Percentiles rank a stretch among this genome's conserved stretches.
Conservation (phyloP, 1,140 invertebrate genomes). For the Hermetia illucens region DNA sequence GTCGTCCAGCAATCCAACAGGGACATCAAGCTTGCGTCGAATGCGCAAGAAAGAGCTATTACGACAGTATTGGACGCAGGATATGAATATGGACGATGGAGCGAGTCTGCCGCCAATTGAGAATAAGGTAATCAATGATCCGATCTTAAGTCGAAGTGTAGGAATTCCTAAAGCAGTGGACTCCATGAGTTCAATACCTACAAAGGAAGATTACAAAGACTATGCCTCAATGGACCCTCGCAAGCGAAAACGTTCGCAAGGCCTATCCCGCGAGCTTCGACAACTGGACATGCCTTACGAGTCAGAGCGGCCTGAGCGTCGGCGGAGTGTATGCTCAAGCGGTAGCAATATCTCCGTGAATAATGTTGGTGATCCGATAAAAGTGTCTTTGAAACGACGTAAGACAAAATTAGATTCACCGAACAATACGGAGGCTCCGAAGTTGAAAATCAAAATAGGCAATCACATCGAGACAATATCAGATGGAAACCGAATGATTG, state of each 20-base stretch:
- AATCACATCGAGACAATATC: no score
- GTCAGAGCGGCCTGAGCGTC: conserved; percentile 22
- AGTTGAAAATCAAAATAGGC: conserved; percentile 72
- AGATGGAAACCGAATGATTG: conserved; percentile 34
- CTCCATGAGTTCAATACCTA: conserved; percentile 71
- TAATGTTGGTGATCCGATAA: conserved; percentile 17
- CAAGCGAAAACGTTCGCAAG: conserved; percentile 41
- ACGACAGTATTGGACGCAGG: conserved; percentile 70
- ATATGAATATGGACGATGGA: conserved; percentile 68
- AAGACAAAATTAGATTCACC: conserved; percentile 27
- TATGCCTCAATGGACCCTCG: conserved; percentile 52
- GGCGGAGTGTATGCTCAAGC: conserved; percentile 31
- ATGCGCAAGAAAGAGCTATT: conserved; percentile 84
- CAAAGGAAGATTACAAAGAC: conserved; percentile 63
- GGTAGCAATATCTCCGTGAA: conserved; percentile 23
- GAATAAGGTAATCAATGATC: conserved; percentile 12
- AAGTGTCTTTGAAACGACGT: conserved; percentile 36
- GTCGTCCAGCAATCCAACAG: not conserved
- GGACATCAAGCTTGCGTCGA: conserved; percentile 48
- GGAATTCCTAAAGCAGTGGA: conserved; percentile 69
- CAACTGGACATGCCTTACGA: conserved; percentile 18
- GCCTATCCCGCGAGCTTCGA: conserved; percentile 35
- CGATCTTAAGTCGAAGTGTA: conserved; percentile 32
- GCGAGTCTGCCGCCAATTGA: conserved; percentile 27
- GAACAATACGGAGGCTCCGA: conserved; percentile 36